Evolutionary conservation across 2,113 vertebrate species (phyloP).

Genomic region (Pangasianodon gigas): DNA sequence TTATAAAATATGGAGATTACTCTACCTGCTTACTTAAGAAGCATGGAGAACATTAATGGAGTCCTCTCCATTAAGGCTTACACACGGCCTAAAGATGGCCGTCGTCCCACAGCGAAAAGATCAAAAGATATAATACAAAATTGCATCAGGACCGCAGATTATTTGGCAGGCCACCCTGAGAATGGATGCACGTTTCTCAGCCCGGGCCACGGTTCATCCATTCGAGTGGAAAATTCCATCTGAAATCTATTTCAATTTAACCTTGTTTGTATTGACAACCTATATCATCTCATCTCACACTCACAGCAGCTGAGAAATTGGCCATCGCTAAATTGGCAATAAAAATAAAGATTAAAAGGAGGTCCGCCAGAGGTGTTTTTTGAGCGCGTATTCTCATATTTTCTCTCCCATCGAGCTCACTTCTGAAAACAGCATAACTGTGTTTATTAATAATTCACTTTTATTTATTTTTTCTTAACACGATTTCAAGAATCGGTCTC

Average conservation of each 20-base stretch:
- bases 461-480: slow-evolving; percentile 48
- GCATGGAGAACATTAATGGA: slow-evolving; percentile 28
- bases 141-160: background rate
- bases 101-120: background rate
- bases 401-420: background rate
- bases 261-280: slow-evolving; percentile 60
- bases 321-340: slow-evolving; percentile 55
- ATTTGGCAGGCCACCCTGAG: background rate
- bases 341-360: slow-evolving; percentile 56
- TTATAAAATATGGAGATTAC: slow-evolving; percentile 67
- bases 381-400: slow-evolving; percentile 6
- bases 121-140: slow-evolving; percentile 7
- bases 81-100: background rate
- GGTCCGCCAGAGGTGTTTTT: slow-evolving; percentile 33
- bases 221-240: slow-evolving; percentile 45
- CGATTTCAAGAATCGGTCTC: slow-evolving; percentile 37
- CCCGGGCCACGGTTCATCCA: slow-evolving; percentile 2
- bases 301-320: slow-evolving; percentile 53
- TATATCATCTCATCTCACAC: slow-evolving; percentile 53
- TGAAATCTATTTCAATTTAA: slow-evolving; percentile 59
- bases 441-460: slow-evolving; percentile 54
- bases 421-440: slow-evolving; percentile 42
- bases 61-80: slow-evolving; percentile 39
- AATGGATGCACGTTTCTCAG: background rate
- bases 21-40: slow-evolving; percentile 57